Evolutionary conservation across 1,140 invertebrate species (phyloP).

Genomic region (Oryctes rhinoceros): DNA sequence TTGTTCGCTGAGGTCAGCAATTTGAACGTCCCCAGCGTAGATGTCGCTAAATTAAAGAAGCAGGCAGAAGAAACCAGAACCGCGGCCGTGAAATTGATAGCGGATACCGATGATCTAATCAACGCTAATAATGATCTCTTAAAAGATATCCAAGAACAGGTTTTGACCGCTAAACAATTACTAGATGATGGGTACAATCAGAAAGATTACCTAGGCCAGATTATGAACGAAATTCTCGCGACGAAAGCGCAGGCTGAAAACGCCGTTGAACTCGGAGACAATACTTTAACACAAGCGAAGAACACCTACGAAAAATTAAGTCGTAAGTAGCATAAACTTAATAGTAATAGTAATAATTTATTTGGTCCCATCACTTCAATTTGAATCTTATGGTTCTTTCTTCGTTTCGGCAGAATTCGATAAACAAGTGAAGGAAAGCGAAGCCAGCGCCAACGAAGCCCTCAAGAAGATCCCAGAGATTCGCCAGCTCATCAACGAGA

Average conservation of each 20-base stretch:
- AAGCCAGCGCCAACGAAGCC: slow-evolving; percentile 72
- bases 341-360: not conserved
- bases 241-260: slow-evolving; percentile 79
- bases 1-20: slow-evolving; percentile 80
- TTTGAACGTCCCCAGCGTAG: slow-evolving; percentile 76
- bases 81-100: slow-evolving; percentile 59
- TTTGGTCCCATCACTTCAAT: not conserved
- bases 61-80: slow-evolving; percentile 70
- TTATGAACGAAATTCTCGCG: slow-evolving; percentile 74
- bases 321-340: slow-evolving; percentile 65
- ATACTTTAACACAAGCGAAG: slow-evolving; percentile 86
- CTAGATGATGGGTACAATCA: slow-evolving; percentile 66
- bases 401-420: slow-evolving; percentile 78
- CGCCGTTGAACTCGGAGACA: slow-evolving; percentile 84
- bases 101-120: slow-evolving; percentile 61
- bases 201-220: slow-evolving; percentile 70
- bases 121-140: slow-evolving; percentile 64
- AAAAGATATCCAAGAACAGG: slow-evolving; percentile 69
- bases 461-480: slow-evolving; percentile 64
- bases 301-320: slow-evolving; percentile 84
- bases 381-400: not conserved
- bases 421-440: slow-evolving; percentile 83
- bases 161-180: slow-evolving; percentile 63
- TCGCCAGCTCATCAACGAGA: slow-evolving; percentile 62
- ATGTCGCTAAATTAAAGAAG: slow-evolving; percentile 73